Evolutionary conservation across 2,888 invertebrate genomes (phyloP), one percentile per base, ranked within the genome.

Genomic region (Acleris cristana): DNA sequence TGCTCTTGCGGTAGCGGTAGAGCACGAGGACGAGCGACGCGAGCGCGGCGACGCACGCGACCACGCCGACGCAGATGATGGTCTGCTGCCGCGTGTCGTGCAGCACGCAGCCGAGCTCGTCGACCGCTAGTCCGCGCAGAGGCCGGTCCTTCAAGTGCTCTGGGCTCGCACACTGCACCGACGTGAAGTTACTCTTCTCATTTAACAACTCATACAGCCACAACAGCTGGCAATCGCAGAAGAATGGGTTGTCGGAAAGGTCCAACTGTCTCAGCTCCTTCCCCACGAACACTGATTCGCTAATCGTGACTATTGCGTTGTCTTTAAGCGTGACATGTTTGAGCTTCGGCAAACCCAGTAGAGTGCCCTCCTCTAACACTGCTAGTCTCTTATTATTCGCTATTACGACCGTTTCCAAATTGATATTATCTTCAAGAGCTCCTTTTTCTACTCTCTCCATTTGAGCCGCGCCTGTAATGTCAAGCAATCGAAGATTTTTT

Each of bases 201-300:
- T 93, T 93, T 44, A 96, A 90, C 51, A 97, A 88, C 74, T 96
- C 95, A 61, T 96, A 94, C 48, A 98, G 92, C 97, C 97, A 98
- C 67, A 96, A 86, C 40, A 97, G 86, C 70, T 95, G 95, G 79
- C 98, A 98, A 79, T 96, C 96, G 83, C 98, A 98, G 69, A 95
- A 93, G 60, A 98, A 92, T 0, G 97, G 97, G 80, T 97, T 97
- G 78, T 97, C 97, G 3, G 96, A 95, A 48, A 98, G 91, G 79
- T 97, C 97, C 19, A 98, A 85, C 19, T 95, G 94, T 58, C 95
- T 94, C 45, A 97, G 87, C 78, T 97, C 97, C 72, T 95, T 95
- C 94, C 97, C 97, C 26, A 96, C 95, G 49, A 97, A 95, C 58
- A 97, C 94, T 0, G 96, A 95, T 85, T 97, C 97, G n/a, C 96